These are phyloP conservation scores for Aythya baeri DNA, from an alignment of 2,113 vertebrate species.

Conservation along the genomic window DNA sequence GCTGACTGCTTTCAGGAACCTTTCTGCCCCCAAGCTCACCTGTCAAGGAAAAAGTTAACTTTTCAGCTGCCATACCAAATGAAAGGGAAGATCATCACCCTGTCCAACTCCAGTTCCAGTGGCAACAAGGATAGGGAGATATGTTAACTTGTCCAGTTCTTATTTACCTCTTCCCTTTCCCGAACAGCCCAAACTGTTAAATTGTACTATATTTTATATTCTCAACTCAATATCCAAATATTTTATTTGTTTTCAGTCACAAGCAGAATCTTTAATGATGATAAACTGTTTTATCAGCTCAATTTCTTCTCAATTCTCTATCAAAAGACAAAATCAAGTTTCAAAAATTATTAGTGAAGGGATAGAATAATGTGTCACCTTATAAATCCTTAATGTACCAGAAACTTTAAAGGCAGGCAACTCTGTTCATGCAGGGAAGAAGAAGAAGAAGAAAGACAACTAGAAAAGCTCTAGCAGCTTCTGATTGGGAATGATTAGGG, in stretches of 20 bases:
- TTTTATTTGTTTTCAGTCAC: not conserved
- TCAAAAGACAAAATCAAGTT: not conserved
- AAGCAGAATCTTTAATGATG: not conserved
- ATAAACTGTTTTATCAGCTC: not conserved
- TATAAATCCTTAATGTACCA: not conserved
- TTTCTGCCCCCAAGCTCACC: not conserved
- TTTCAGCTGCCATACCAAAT: not conserved
- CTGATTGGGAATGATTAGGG: not conserved
- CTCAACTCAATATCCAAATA: not conserved
- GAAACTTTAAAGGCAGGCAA: not conserved
- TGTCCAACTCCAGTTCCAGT: not conserved
- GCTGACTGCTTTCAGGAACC: not conserved
- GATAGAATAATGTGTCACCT: accelerated
- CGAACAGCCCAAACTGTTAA: not conserved
- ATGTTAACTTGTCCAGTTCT: not conserved
- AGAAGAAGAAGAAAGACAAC: too few species aligned
- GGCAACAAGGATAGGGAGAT: not conserved
- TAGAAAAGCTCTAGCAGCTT: not conserved
- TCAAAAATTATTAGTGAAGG: not conserved
- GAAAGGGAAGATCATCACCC: accelerated
- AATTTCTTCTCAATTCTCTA: not conserved
- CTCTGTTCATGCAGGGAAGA: not conserved
- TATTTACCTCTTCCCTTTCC: not conserved
- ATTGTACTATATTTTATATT: not conserved
- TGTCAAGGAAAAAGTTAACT: not conserved